A percentile compares a stretch with the other conserved stretches of the same genome.
These are phyloP conservation scores for Anguilla rostrata DNA, from an alignment of 2,113 vertebrate genomes.

Conservation along the genomic window DNA sequence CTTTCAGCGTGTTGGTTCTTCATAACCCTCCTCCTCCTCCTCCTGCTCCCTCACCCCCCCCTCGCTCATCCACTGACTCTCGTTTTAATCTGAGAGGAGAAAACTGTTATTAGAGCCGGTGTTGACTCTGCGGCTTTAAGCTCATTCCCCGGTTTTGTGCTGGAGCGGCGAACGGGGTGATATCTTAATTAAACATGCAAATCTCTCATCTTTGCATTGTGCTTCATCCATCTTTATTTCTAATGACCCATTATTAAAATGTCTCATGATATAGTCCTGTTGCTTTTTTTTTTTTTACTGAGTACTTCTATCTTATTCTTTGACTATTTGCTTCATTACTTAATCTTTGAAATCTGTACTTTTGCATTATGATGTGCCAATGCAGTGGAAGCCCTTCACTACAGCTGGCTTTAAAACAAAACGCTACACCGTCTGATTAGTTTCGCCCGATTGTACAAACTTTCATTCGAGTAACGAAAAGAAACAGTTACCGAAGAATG, in stretches of 20 bases:
- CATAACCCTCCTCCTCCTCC: constrained; percentile 62
- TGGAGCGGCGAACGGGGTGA: constrained; percentile 58
- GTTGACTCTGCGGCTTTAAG: constrained; percentile 83
- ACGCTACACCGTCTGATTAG: neutral
- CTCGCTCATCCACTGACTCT: constrained; percentile 36
- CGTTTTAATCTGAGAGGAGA: constrained; percentile 68
- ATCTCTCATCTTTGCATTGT: constrained; percentile 72
- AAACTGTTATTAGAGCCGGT: constrained; percentile 76
- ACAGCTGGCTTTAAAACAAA: no score
- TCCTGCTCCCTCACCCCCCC: no score
- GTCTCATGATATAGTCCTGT: neutral
- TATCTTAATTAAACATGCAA: constrained; percentile 81
- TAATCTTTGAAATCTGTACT: neutral
- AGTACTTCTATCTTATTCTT: neutral
- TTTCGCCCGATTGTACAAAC: neutral
- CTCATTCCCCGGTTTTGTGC: constrained; percentile 67
- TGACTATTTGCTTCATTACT: neutral
- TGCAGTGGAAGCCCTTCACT: neutral
- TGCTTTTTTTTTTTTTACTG: no score
- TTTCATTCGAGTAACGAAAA: neutral
- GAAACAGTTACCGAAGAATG: neutral
- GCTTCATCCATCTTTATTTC: constrained; percentile 56
- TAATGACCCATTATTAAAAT: constrained; percentile 49
- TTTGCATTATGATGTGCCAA: neutral
- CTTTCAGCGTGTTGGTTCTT: constrained; percentile 74